phyloP scores from a whole-genome alignment of 2,113 vertebrate species.

The Xenotilapia caudafasciata region DNA sequence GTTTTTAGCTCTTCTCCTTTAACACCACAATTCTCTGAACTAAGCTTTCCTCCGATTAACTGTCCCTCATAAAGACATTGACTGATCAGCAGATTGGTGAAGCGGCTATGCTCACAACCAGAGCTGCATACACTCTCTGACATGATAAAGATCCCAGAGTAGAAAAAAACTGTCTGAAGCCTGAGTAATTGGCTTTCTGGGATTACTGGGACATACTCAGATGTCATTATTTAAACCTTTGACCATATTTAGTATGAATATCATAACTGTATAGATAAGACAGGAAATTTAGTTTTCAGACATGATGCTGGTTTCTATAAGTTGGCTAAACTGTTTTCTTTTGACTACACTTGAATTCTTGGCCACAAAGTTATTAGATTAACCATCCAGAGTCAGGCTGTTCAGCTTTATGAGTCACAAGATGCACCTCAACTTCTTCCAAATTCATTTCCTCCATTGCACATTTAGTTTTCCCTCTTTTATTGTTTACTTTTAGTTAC shows the following conservation, averaged over 20 bases:
- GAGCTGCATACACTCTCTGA: not conserved
- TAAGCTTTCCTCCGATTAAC: not conserved
- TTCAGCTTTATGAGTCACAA: not conserved
- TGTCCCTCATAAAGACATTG: not conserved
- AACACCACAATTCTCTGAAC: not conserved
- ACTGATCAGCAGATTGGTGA: not conserved
- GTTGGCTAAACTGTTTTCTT: not conserved
- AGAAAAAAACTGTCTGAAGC: not conserved
- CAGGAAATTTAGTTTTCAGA: fast-evolving
- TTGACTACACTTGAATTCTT: not conserved
- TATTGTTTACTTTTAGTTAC: not conserved
- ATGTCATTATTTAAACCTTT: not conserved
- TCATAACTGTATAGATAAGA: not conserved
- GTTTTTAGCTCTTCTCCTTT: not conserved
- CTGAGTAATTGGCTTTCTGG: not conserved
- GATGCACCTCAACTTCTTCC: not conserved
- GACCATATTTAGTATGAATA: not conserved
- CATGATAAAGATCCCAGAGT: not conserved
- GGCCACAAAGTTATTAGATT: not conserved
- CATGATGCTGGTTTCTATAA: not conserved
- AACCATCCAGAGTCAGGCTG: not conserved
- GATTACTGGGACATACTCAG: not conserved
- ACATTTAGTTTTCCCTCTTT: not conserved
- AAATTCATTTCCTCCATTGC: not conserved
- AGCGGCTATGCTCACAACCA: not conserved